A percentile compares a stretch with the other conserved stretches of the same genome.
These are phyloP conservation scores for Plutella xylostella DNA, from an alignment of 2,888 invertebrate genomes.

Conservation along the genomic window DNA sequence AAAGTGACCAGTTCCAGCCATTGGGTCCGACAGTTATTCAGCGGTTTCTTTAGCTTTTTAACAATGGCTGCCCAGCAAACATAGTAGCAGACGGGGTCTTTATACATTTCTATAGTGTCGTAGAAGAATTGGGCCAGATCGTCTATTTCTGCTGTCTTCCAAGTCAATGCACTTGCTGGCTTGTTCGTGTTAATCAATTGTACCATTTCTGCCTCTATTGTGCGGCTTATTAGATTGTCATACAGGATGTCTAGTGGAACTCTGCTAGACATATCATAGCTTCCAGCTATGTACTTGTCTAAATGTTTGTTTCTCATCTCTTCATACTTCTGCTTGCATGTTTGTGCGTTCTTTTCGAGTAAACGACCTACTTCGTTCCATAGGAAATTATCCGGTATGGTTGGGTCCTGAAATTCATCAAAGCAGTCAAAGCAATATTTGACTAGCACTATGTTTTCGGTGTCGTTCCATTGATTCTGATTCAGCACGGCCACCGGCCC, in stretches of 20 bases:
- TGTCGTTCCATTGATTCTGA: slow-evolving; percentile 32
- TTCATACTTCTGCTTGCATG: slow-evolving; percentile 36
- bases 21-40: slow-evolving; percentile 33
- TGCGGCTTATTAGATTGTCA: slow-evolving; percentile 47
- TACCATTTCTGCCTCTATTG: slow-evolving; percentile 27
- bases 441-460: slow-evolving; percentile 42
- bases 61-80: slow-evolving; percentile 45
- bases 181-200: no score
- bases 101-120: slow-evolving; percentile 45
- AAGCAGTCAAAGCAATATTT: slow-evolving; percentile 56
- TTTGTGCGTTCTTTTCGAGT: slow-evolving; percentile 39
- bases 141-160: slow-evolving; percentile 35
- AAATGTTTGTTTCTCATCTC: slow-evolving; percentile 38
- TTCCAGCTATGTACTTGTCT: slow-evolving; percentile 30
- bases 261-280: slow-evolving; percentile 33
- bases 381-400: slow-evolving; percentile 50
- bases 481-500: neutral
- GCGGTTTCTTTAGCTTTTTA: slow-evolving; percentile 28
- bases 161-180: no score
- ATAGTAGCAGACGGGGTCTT: slow-evolving; percentile 45
- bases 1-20: slow-evolving; percentile 42
- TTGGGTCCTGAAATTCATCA: slow-evolving; percentile 47
- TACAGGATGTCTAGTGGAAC: slow-evolving; percentile 42
- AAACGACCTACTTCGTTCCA: slow-evolving; percentile 56
- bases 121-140: slow-evolving; percentile 44